Base-by-base conservation (phyloP, 2,113 vertebrate genomes). In the Apistogramma diplotaenia region DNA sequence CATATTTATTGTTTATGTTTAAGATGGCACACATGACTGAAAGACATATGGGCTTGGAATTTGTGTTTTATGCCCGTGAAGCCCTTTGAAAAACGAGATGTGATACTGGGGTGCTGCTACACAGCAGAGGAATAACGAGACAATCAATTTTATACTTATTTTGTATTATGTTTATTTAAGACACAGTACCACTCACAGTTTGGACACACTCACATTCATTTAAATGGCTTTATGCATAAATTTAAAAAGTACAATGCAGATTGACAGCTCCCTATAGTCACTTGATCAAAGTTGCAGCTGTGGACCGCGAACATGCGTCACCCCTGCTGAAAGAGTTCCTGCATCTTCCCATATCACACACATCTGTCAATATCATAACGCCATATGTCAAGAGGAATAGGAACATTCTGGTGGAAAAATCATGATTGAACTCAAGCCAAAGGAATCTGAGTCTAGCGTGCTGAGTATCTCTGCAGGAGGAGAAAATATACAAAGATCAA, bases 281-380 rank as follows among this genome's bases (percentile, higher is more conserved):
- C 43, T 76, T 57, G 21, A 19, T 74, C 73, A 71, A 70, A 82
- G 83, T 83, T 85, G 88, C 83, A 93, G 85, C 73, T 78, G 79
- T 72, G 76, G 83, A 49, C 56, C 49, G 21, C 10, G 77, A 83
- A 71, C 46, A 3, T 51, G 62, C 72, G 72, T 76, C 84, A 58
- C 83, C 78, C 76, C 46, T 11, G 8, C 58, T 31, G 2, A 84
- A 78, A 70, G 35, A 25, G 37, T 73, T 74, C 18, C 67, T 75
- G 49, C 46, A 13, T 92, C 81, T 67, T 78, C 77, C 67, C 76
- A 62, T 27, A 59, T 80, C 53, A 12, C 60, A 60, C 82, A 79
- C 79, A 81, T 81, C 59, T 79, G 85, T 74, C 84, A 77, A 78
- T 83, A 89, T 85, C 74, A 77, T 76, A 86, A 72, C 21, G 75